Percentiles rank a stretch among this genome's conserved stretches.
Evolutionary conservation across 1,140 invertebrate species (phyloP).

Genomic region (Hesperophylax magnus): DNA sequence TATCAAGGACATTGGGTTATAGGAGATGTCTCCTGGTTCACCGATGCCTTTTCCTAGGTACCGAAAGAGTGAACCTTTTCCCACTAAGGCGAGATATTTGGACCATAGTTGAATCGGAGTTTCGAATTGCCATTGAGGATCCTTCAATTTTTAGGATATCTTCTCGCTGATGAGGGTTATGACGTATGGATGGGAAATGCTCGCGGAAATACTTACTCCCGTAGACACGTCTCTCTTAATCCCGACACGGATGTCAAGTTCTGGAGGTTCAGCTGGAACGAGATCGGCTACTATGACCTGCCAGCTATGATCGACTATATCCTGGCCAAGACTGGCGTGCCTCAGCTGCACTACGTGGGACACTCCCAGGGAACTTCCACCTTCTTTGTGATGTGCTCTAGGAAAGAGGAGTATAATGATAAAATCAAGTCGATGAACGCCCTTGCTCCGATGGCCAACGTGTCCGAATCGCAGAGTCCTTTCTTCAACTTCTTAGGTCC

Average conservation of each 20-base stretch:
- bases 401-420: conserved; percentile 74
- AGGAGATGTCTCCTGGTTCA: too few relatives aligned
- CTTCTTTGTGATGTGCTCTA: conserved; percentile 74
- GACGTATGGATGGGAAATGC: conserved; percentile 82
- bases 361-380: conserved; percentile 75
- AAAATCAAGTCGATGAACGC: conserved; percentile 73
- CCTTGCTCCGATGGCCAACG: conserved; percentile 74
- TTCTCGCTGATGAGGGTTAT: conserved; percentile 73
- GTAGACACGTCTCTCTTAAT: conserved; percentile 70
- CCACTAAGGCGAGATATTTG: too few relatives aligned
- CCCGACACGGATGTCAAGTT: conserved; percentile 68
- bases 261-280: conserved; percentile 78
- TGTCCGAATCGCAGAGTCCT: conserved; percentile 61
- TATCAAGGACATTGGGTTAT: too few relatives aligned
- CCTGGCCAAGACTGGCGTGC: conserved; percentile 64
- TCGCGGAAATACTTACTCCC: conserved; percentile 81
- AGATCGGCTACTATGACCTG: conserved; percentile 76
- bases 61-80: too few relatives aligned
- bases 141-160: conserved; percentile 53
- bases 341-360: conserved; percentile 71
- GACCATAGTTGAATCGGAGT: too few relatives aligned
- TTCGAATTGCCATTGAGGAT: too few relatives aligned
- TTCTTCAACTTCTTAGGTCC: conserved; percentile 70
- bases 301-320: conserved; percentile 76
- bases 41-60: too few relatives aligned